Percentiles rank a stretch among this genome's conserved stretches.
Evolutionary conservation across 2,113 vertebrate genomes (phyloP).

Genomic region (Eolophus roseicapilla): DNA sequence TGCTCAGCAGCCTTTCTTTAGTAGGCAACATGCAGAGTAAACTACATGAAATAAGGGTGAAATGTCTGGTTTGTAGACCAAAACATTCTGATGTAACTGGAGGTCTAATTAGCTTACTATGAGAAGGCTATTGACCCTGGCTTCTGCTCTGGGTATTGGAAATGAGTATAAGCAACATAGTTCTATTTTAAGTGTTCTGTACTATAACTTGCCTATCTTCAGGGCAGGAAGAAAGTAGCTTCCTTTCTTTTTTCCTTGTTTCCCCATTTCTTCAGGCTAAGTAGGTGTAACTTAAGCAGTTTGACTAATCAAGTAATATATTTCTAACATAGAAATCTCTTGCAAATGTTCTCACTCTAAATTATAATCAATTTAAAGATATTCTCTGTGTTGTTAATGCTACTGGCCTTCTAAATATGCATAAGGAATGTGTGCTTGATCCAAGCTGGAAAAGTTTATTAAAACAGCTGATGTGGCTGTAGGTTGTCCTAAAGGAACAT

Average conservation of each 20-base stretch:
- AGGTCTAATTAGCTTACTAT: neutral
- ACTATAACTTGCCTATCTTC: neutral
- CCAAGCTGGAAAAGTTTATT: neutral
- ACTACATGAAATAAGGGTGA: neutral
- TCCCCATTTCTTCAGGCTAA: neutral
- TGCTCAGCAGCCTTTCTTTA: neutral
- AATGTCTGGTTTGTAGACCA: neutral
- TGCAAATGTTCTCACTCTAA: neutral
- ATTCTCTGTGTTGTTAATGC: neutral
- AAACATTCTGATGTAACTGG: neutral
- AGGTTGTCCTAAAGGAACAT: neutral
- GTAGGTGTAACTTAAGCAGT: neutral
- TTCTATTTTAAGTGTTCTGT: neutral
- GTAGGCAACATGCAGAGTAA: neutral
- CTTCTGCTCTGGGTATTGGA: neutral
- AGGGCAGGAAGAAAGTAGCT: neutral
- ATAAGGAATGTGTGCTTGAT: neutral
- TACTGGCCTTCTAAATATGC: neutral
- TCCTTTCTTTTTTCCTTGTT: neutral
- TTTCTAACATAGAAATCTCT: neutral
- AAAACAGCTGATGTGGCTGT: neutral
- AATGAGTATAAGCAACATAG: neutral
- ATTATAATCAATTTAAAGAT: neutral
- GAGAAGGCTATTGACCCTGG: neutral
- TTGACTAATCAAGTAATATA: neutral